Evolutionary conservation across 2,888 invertebrate species (phyloP).

Genomic region (Apamea epomidion): DNA sequence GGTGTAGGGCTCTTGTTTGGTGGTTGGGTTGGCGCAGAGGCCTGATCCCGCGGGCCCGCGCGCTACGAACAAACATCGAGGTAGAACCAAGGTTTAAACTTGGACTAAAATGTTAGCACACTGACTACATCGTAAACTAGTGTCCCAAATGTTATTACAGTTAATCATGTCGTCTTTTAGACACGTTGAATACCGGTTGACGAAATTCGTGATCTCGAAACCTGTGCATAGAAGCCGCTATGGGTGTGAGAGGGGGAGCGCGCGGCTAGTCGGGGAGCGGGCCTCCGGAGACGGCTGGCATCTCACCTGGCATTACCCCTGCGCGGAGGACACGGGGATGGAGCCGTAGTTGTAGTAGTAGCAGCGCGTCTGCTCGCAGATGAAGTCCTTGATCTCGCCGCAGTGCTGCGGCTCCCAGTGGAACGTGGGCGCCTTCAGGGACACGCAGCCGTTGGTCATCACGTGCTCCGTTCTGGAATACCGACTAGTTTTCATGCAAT

Average conservation of each 20-base stretch:
- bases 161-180: constrained; percentile 77
- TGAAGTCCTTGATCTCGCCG: constrained; percentile 95
- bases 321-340: constrained; percentile 96
- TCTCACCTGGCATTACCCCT: constrained; percentile 97
- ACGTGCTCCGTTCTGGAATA: constrained; percentile 89
- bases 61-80: constrained; percentile 75
- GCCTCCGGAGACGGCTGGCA: constrained; percentile 90
- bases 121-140: constrained; percentile 73
- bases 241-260: constrained; percentile 72
- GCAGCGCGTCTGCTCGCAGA: constrained; percentile 97
- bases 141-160: constrained; percentile 65
- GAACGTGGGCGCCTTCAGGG: constrained; percentile 94
- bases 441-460: constrained; percentile 93
- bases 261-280: constrained; percentile 88
- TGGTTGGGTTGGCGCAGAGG: constrained; percentile 90
- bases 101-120: constrained; percentile 80
- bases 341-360: constrained; percentile 97
- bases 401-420: constrained; percentile 96
- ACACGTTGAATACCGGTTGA: constrained; percentile 67
- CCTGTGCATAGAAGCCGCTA: constrained; percentile 59
- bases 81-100: constrained; percentile 71
- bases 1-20: constrained; percentile 91
- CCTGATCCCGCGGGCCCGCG: constrained; percentile 89
- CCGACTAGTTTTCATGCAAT: constrained; percentile 88
- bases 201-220: constrained; percentile 48